These are phyloP conservation scores for Pangasius djambal DNA, from an alignment of 2,797 vertebrate species.

Conservation along the genomic window DNA sequence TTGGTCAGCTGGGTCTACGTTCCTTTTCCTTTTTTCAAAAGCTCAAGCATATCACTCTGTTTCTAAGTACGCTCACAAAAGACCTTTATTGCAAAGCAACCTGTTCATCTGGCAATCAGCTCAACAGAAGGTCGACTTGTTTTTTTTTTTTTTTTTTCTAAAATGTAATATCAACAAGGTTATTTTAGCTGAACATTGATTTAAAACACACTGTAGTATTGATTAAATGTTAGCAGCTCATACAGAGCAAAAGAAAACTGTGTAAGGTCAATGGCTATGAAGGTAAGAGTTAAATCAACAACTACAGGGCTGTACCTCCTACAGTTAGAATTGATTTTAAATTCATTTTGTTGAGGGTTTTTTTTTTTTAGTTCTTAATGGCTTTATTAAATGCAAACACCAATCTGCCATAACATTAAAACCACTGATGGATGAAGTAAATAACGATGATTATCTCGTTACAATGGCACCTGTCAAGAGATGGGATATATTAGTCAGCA, in stretches of 20 bases:
- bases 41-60: neutral
- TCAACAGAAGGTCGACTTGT: too few relatives aligned
- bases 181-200: neutral
- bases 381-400: neutral
- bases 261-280: neutral
- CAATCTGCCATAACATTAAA: too few relatives aligned
- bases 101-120: neutral
- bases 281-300: neutral
- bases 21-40: neutral
- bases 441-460: too few relatives aligned
- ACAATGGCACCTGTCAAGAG: too few relatives aligned
- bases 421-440: too few relatives aligned
- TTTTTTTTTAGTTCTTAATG: neutral
- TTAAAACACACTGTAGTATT: constrained; percentile 1
- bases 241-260: neutral
- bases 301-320: neutral
- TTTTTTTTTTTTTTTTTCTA: neutral
- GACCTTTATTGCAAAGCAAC: too few relatives aligned
- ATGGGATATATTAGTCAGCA: too few relatives aligned
- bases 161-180: neutral
- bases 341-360: neutral
- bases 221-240: constrained; percentile 35
- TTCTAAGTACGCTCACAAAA: neutral
- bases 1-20: neutral
- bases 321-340: constrained; percentile 3